Evolutionary conservation across 2,888 invertebrate species (phyloP), one percentile per base, ranked within the genome.

Genomic region (Lymantria dispar): DNA sequence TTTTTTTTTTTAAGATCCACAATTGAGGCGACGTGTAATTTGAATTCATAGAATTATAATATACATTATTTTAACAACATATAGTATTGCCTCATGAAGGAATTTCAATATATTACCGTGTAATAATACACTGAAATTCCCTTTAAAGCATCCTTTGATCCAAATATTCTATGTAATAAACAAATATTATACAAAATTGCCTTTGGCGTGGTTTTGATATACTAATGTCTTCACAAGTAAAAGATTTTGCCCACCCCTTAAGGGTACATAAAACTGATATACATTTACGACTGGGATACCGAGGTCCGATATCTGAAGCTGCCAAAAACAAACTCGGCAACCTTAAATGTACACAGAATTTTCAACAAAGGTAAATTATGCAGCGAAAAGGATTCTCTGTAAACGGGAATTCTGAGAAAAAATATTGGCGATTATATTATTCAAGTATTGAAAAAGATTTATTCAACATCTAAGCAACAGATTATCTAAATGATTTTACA

Each of bases 251-350:
- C 48, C 43, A 46, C 54, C 50, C 48, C 56, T 37, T 37, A 14
- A 49, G 22, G 22, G 22, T 22, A 22, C 22, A 22, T 22, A 22
- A 22, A 22, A 22, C 22, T 22, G 22, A 22, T 22, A 22, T 22
- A 22, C 22, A 22, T 22, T 22, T 22, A 22, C 22, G 22, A 5
- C 22, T 22, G 22, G 22, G 22, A 22, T 5, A 3, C 22, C 22
- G 22, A 3, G 22, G 22, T 50, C 51, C 49, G 51, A 54, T 64
- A 60, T 46, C 52, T 53, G 41, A 57, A 58, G 51, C 55, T 54
- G 44, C 56, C 56, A 58, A 62, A 64, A 64, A 64, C 64, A 64
- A 62, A 68, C 55, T 62, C 54, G 39, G 49, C 39, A 62, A 51
- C 62, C 54, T 55, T 50, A 56, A 54, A 56, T 56, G 52, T 50